These are phyloP conservation scores for Melanaphis sacchari DNA, from an alignment of 1,140 invertebrate species.

Conservation along the genomic window DNA sequence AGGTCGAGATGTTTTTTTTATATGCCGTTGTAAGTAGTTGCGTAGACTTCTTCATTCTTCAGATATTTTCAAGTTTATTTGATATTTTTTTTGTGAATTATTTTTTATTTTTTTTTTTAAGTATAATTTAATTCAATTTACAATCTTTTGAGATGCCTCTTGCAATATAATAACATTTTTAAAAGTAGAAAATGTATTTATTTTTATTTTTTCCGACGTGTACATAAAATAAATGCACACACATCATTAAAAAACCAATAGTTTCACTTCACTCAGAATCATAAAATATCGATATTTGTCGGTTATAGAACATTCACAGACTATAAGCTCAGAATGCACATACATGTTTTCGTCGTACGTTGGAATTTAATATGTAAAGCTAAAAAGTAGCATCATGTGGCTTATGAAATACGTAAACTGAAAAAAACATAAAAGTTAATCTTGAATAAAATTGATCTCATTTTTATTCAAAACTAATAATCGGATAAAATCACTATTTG, in stretches of 20 bases:
- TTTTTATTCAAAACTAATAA: not conserved
- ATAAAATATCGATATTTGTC: not conserved
- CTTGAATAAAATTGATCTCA: not conserved
- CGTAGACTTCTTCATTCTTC: not conserved
- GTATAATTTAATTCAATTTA: not conserved
- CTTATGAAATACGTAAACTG: not conserved
- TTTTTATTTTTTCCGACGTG: not conserved
- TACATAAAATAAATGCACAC: not conserved
- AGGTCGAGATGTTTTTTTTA: not conserved
- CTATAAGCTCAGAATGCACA: not conserved
- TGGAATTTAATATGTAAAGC: not conserved
- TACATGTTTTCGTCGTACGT: not conserved
- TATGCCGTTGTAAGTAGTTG: not conserved
- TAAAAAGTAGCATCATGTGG: not conserved
- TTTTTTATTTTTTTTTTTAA: too few species aligned
- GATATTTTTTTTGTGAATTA: not conserved
- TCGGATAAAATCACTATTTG: not conserved
- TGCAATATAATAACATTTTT: not conserved
- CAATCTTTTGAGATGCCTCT: not conserved
- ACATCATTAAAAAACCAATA: not conserved
- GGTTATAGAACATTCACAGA: not conserved
- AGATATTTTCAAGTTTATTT: not conserved
- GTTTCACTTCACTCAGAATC: not conserved
- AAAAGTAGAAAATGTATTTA: not conserved
- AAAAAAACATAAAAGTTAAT: not conserved